Conservation (phyloP, 2,113 vertebrate genomes). For the Odobenus rosmarus region DNA sequence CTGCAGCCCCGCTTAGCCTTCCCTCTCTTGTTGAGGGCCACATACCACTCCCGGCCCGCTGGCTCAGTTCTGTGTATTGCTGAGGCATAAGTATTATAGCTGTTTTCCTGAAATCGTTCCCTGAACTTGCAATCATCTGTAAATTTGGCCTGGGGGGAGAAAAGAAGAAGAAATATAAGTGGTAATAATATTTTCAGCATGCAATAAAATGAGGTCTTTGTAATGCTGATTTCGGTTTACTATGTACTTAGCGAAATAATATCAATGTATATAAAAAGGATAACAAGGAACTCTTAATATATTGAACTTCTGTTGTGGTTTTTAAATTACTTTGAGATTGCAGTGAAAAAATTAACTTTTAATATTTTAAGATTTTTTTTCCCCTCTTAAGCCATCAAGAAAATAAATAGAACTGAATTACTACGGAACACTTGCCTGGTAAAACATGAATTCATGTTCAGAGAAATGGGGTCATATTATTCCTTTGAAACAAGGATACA, state of each 20-base stretch:
- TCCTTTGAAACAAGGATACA: conserved; percentile 33
- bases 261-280: background rate
- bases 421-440: background rate
- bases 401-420: conserved; percentile 12
- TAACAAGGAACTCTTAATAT: background rate
- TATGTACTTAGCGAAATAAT: background rate
- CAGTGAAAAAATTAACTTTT: background rate
- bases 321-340: background rate
- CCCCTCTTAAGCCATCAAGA: background rate
- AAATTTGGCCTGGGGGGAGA: conserved; percentile 87
- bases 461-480: background rate
- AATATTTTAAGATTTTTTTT: background rate
- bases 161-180: background rate
- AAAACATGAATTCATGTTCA: conserved; percentile 30
- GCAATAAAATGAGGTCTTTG: background rate
- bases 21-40: conserved; percentile 97
- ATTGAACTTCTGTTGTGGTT: background rate
- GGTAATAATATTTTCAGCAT: background rate
- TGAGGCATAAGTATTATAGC: conserved; percentile 98
- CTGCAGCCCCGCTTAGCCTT: conserved; percentile 97
- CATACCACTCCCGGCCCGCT: conserved; percentile 94
- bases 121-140: conserved; percentile 96
- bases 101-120: conserved; percentile 98
- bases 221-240: background rate
- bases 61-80: conserved; percentile 90